Conservation (phyloP, 2,113 vertebrate species). For the rat (Rattus norvegicus) region DNA sequence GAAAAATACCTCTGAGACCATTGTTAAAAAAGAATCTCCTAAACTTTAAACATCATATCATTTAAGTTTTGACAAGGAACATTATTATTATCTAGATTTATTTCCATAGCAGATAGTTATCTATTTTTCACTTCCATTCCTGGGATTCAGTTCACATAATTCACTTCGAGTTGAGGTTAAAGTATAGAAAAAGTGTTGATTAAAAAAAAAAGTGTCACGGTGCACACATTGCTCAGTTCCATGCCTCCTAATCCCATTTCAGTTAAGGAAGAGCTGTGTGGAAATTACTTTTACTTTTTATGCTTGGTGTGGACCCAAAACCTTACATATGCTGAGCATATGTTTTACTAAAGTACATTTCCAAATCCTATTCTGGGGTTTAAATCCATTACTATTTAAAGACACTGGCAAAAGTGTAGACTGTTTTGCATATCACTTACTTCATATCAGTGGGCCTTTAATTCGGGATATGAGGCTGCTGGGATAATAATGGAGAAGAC, state of each 20-base stretch:
- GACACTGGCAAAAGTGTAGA: neutral
- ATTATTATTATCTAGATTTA: neutral
- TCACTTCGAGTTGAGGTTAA: neutral
- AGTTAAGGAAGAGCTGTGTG: neutral
- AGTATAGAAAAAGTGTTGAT: neutral
- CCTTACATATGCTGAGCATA: neutral
- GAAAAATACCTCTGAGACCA: neutral
- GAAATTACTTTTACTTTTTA: neutral
- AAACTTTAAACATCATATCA: neutral
- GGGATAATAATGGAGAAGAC: slow-evolving; percentile 14
- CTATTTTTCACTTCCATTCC: neutral
- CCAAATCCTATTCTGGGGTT: neutral
- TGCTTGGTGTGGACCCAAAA: neutral
- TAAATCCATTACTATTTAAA: slow-evolving; percentile 11
- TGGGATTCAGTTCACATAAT: neutral
- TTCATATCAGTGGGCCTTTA: neutral
- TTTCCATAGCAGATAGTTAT: neutral
- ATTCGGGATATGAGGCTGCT: neutral
- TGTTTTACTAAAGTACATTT: neutral
- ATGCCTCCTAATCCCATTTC: neutral
- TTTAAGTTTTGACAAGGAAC: neutral
- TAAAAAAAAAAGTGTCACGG: neutral
- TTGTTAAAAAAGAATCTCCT: neutral
- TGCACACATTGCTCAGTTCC: neutral
- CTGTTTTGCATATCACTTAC: slow-evolving; percentile 2